Conservation (phyloP, 1,140 invertebrate genomes). For the Planococcus citri region DNA sequence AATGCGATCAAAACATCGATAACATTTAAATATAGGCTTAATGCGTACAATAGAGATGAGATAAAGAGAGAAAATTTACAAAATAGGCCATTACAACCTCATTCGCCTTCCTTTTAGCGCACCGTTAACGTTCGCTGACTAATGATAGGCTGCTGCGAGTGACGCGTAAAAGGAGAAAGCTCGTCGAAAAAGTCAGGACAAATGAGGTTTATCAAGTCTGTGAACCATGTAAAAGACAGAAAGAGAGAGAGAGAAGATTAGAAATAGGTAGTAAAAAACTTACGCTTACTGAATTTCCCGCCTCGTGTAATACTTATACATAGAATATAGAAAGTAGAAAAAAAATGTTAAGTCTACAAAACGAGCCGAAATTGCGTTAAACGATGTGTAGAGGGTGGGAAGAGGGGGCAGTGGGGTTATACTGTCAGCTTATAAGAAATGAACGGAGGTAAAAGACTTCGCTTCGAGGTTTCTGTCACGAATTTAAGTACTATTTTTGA, state of each 20-base stretch:
- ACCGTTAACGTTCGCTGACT: not conserved
- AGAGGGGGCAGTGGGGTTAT: too few relatives aligned
- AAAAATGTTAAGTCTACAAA: not conserved
- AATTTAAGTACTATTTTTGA: too few relatives aligned
- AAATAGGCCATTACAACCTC: slow-evolving; percentile 1
- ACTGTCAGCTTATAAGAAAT: too few relatives aligned
- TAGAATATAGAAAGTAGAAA: too few relatives aligned
- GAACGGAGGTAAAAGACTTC: too few relatives aligned
- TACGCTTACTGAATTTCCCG: not conserved
- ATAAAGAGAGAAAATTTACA: not conserved
- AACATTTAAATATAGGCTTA: not conserved
- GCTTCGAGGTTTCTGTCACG: too few relatives aligned
- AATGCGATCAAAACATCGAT: not conserved
- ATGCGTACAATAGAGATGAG: not conserved
- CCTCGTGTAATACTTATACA: not conserved
- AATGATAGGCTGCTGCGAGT: not conserved
- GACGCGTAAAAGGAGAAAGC: slow-evolving; percentile 5
- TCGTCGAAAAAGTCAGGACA: slow-evolving; percentile 2
- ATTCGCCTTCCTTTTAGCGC: slow-evolving; percentile 1
- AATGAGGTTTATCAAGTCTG: not conserved
- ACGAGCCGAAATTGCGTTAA: not conserved
- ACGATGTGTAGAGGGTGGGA: too few relatives aligned
- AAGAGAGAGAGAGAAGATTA: too few relatives aligned
- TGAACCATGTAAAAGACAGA: not conserved
- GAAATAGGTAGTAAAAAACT: not conserved